Evolutionary conservation across 2,113 vertebrate genomes (phyloP).

Genomic region (Psittacus erithacus): DNA sequence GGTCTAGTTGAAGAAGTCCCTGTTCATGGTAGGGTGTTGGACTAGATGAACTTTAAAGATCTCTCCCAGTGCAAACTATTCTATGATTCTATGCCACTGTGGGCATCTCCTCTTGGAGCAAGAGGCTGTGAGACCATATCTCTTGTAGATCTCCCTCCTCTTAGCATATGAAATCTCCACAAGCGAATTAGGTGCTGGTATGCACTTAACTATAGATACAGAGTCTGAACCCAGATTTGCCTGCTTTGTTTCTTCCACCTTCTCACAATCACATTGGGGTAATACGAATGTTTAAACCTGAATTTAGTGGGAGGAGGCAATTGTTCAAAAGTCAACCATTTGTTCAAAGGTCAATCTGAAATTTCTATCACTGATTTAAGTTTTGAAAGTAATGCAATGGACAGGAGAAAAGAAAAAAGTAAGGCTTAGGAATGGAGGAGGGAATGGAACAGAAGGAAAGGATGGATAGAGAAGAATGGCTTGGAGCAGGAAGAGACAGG

Average conservation of each 20-base stretch:
- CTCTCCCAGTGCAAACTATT: neutral
- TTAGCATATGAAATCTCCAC: too few relatives aligned
- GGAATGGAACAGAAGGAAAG: neutral
- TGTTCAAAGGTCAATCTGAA: fast-evolving
- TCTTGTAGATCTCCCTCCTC: neutral
- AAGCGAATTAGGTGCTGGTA: fast-evolving
- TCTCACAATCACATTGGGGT: neutral
- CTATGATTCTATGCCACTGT: neutral
- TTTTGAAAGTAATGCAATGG: neutral
- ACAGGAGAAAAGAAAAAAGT: neutral
- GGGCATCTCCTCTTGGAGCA: neutral
- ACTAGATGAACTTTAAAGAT: neutral
- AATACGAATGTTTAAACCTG: neutral
- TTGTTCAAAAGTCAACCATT: too few relatives aligned
- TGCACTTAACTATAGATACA: neutral
- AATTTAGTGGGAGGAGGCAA: neutral
- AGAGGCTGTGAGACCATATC: neutral
- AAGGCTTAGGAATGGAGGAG: neutral
- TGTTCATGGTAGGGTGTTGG: neutral
- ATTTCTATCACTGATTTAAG: fast-evolving
- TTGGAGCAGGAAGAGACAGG: neutral
- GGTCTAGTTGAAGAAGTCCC: neutral
- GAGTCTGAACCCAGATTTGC: neutral
- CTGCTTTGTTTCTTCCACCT: neutral
- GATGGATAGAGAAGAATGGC: neutral